phyloP scores from a whole-genome alignment of 2,113 vertebrate genomes.

The Dissostichus mawsoni region DNA sequence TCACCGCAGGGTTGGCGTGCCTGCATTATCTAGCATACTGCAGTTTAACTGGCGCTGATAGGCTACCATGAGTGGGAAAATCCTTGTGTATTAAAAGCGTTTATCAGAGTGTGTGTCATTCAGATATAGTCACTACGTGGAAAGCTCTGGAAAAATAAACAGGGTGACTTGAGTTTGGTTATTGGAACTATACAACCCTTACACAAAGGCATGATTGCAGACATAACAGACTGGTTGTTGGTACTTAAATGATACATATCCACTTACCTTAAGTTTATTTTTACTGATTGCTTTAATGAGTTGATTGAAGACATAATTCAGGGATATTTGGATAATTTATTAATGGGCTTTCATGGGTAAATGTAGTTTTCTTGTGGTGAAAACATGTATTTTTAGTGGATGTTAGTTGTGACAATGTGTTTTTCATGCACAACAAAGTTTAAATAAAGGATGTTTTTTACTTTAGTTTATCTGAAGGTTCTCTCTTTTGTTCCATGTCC shows the following conservation, averaged over 20 bases:
- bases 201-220: conserved; percentile 54
- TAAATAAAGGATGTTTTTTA: conserved; percentile 48
- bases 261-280: conserved; percentile 43
- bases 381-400: too few relatives aligned
- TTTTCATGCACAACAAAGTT: conserved; percentile 22
- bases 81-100: conserved; percentile 74
- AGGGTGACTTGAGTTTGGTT: conserved; percentile 34
- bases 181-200: conserved; percentile 20
- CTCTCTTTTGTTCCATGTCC: conserved; percentile 55
- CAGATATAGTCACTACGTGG: conserved; percentile 74
- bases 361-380: neutral
- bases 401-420: neutral
- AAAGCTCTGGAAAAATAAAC: conserved; percentile 53
- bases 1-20: conserved; percentile 71
- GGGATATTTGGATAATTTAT: conserved; percentile 21
- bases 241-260: conserved; percentile 41
- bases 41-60: conserved; percentile 74
- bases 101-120: conserved; percentile 77
- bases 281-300: conserved; percentile 27
- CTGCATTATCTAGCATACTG: conserved; percentile 81
- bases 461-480: conserved; percentile 43
- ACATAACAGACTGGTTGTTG: conserved; percentile 17
- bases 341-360: neutral
- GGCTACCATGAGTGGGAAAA: conserved; percentile 76
- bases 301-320: conserved; percentile 24